phyloP scores from a whole-genome alignment of 2,113 vertebrate genomes.

The Malaclemys terrapin region DNA sequence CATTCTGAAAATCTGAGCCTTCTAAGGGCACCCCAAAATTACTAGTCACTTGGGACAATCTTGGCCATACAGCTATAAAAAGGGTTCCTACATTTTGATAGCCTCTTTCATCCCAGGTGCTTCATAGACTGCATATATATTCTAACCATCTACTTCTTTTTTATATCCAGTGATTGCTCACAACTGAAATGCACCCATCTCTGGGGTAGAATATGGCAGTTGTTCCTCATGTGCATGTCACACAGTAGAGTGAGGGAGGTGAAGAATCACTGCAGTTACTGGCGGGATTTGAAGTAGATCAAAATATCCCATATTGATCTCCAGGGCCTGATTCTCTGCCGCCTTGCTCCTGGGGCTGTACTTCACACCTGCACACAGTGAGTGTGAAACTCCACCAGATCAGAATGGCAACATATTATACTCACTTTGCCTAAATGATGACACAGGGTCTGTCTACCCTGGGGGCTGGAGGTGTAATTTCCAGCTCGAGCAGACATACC shows the following conservation, averaged over 20 bases:
- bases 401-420: not conserved
- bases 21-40: not conserved
- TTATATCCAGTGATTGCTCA: not conserved
- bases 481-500: not conserved
- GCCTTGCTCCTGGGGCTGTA: not conserved
- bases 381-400: not conserved
- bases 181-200: not conserved
- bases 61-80: not conserved
- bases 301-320: not conserved
- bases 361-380: not conserved
- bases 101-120: rapidly evolving
- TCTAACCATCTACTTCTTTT: not conserved
- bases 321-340: not conserved
- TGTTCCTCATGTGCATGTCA: not conserved
- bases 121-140: not conserved
- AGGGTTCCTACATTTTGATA: not conserved
- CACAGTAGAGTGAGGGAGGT: not conserved
- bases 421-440: not conserved
- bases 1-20: not conserved
- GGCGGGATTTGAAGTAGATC: not conserved
- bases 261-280: not conserved
- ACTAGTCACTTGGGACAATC: not conserved
- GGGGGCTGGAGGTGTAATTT: not conserved
- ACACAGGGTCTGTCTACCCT: not conserved
- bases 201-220: not conserved